Evolutionary conservation across 2,888 invertebrate species (phyloP).

Genomic region (Papilio demoleus): DNA sequence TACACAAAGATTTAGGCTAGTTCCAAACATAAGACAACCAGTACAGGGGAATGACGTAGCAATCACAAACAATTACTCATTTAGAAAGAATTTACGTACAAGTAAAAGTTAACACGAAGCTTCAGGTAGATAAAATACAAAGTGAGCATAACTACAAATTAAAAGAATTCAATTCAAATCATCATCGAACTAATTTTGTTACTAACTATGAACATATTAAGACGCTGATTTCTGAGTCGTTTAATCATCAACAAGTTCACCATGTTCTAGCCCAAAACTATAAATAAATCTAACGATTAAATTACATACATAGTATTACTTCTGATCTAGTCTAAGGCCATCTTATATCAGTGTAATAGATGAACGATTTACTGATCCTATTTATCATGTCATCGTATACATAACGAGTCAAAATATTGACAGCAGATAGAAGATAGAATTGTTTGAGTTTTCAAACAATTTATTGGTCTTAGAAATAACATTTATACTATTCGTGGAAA

Average conservation of each 20-base stretch:
- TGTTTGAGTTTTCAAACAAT: neutral
- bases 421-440: too few species aligned
- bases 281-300: slow-evolving; percentile 25
- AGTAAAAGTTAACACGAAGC: neutral
- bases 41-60: neutral
- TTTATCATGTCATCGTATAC: slow-evolving; percentile 5
- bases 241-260: neutral
- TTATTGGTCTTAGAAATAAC: slow-evolving; percentile 6
- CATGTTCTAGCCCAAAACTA: slow-evolving; percentile 4
- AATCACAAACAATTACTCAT: neutral
- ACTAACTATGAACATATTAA: too few species aligned
- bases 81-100: slow-evolving; percentile 2
- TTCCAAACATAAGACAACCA: neutral
- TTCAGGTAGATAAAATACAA: neutral
- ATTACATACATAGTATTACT: slow-evolving; percentile 2
- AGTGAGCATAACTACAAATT: too few species aligned
- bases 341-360: neutral
- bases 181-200: too few species aligned
- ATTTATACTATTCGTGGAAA: neutral
- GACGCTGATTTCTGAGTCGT: too few species aligned
- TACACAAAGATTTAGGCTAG: neutral
- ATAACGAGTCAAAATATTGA: slow-evolving; percentile 4
- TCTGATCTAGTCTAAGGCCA: slow-evolving; percentile 8
- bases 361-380: slow-evolving; percentile 2
- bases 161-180: too few species aligned